phyloP scores from a whole-genome alignment of 2,797 vertebrate species.

The Denticeps clupeoides region DNA sequence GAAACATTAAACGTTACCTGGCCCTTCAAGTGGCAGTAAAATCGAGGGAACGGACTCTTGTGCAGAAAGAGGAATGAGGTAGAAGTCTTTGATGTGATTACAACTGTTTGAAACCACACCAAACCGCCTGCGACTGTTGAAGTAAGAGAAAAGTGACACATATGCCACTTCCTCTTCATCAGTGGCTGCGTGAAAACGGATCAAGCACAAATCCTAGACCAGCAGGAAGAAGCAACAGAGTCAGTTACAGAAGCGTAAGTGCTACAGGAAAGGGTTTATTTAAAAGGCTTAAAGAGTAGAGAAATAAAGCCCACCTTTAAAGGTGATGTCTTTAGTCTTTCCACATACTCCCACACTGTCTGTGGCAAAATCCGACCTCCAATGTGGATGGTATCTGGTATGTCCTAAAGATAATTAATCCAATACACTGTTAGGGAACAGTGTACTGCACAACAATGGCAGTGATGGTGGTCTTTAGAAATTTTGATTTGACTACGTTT shows the following conservation, averaged over 20 bases:
- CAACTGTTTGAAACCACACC: slow-evolving; percentile 90
- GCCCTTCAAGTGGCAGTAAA: slow-evolving; percentile 88
- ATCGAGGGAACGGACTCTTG: slow-evolving; percentile 83
- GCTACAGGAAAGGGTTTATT: too few species aligned
- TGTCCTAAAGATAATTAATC: slow-evolving; percentile 58
- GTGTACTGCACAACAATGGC: neutral
- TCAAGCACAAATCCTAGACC: slow-evolving; percentile 84
- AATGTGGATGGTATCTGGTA: slow-evolving; percentile 93
- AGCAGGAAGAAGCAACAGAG: slow-evolving; percentile 32
- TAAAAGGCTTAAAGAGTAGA: neutral
- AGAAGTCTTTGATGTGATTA: slow-evolving; percentile 90
- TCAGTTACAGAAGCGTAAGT: too few species aligned
- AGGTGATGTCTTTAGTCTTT: slow-evolving; percentile 84
- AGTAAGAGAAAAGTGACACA: slow-evolving; percentile 96
- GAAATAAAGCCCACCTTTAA: slow-evolving; percentile 68
- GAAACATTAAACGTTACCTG: slow-evolving; percentile 61
- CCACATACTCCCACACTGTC: slow-evolving; percentile 96
- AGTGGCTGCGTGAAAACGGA: slow-evolving; percentile 90
- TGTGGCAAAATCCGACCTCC: slow-evolving; percentile 88
- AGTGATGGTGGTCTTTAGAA: neutral
- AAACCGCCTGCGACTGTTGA: slow-evolving; percentile 93
- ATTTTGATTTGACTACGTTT: neutral
- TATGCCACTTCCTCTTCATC: slow-evolving; percentile 97
- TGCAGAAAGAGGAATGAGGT: slow-evolving; percentile 87
- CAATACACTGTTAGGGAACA: neutral